A percentile compares a stretch with the other conserved stretches of the same genome.
These are phyloP conservation scores for Sapajus apella DNA, from an alignment of 2,113 vertebrate genomes.

Conservation along the genomic window DNA sequence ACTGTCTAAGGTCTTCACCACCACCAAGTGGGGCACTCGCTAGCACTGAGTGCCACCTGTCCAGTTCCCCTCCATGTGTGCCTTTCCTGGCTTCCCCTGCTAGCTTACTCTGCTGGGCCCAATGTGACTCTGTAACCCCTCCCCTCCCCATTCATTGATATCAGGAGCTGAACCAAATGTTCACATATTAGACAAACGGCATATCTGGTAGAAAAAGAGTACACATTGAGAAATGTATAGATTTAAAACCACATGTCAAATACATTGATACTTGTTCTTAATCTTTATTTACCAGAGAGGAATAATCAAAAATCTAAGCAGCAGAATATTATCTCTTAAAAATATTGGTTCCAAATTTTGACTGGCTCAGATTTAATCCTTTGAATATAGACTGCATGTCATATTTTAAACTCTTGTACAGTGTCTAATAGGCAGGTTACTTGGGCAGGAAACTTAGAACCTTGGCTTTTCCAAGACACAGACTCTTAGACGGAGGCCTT, in stretches of 20 bases:
- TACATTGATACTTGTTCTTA: slow-evolving; percentile 36
- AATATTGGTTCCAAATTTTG: slow-evolving; percentile 11
- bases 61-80: neutral
- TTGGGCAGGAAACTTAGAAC: neutral
- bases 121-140: neutral
- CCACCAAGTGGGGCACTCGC: neutral
- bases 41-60: neutral
- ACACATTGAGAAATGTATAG: slow-evolving; percentile 15
- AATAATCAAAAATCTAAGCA: slow-evolving; percentile 27
- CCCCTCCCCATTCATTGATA: neutral
- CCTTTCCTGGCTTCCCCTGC: neutral
- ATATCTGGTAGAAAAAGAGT: neutral
- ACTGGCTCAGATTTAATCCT: neutral
- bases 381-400: neutral
- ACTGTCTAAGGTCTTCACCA: neutral
- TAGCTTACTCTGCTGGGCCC: neutral
- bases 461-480: neutral
- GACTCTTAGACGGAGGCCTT: neutral
- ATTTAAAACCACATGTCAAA: slow-evolving; percentile 23
- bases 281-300: slow-evolving; percentile 47
- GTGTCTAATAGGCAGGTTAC: neutral
- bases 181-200: neutral
- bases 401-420: neutral
- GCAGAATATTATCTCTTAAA: slow-evolving; percentile 24
- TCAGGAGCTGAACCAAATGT: neutral